Percentiles rank a stretch among this genome's conserved stretches.
These are phyloP conservation scores for Toxotes lorentzi DNA, from an alignment of 2,797 vertebrate species.

Conservation along the genomic window DNA sequence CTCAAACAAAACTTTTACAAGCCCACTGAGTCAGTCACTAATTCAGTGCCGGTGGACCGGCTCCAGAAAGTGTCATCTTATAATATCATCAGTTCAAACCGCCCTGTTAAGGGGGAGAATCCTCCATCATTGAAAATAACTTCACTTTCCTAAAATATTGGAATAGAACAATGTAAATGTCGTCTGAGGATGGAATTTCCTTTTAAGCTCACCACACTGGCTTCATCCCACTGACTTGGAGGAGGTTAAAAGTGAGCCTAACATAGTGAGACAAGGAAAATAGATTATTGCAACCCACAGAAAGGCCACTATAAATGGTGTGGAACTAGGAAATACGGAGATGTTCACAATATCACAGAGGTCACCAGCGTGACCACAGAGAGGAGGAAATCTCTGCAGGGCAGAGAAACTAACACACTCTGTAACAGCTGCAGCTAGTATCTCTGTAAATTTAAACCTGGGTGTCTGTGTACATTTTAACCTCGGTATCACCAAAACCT, in stretches of 20 bases:
- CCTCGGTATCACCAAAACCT: background rate
- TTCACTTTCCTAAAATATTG: background rate
- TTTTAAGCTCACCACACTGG: background rate
- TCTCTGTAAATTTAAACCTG: background rate
- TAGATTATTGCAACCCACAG: conserved; percentile 33
- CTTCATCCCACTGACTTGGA: conserved; percentile 20
- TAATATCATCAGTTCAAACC: background rate
- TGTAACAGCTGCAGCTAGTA: conserved; percentile 14
- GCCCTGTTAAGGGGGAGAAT: background rate
- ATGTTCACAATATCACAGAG: conserved; percentile 45
- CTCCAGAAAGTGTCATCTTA: conserved; percentile 1
- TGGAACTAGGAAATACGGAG: conserved; percentile 29
- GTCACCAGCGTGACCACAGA: conserved; percentile 31
- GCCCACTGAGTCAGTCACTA: conserved; percentile 6
- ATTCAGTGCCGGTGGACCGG: background rate
- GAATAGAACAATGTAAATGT: background rate
- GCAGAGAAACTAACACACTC: background rate
- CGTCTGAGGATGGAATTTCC: background rate
- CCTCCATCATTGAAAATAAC: background rate
- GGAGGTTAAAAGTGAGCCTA: background rate
- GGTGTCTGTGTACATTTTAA: background rate
- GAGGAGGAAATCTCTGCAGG: conserved; percentile 32
- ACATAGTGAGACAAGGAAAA: conserved; percentile 37
- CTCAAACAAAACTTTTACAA: conserved; percentile 15
- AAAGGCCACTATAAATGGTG: conserved; percentile 31